Percentiles rank a stretch among this genome's conserved stretches.
phyloP scores from a whole-genome alignment of 2,113 vertebrate species.

The Pristiophorus japonicus region DNA sequence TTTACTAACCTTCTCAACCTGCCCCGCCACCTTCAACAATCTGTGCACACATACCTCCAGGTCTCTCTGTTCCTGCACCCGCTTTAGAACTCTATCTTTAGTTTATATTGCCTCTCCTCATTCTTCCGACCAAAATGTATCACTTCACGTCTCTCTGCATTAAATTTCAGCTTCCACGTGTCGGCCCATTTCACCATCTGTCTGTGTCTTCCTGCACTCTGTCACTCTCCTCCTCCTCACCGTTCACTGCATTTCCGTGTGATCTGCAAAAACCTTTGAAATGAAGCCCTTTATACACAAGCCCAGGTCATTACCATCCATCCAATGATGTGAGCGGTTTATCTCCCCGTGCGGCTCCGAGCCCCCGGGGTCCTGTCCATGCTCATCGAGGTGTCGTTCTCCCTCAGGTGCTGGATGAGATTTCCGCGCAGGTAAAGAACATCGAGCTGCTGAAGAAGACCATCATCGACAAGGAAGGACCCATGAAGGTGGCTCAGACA shows the following conservation, averaged over 20 bases:
- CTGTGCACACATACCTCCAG: not conserved
- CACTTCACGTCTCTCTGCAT: not conserved
- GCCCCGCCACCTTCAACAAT: not conserved
- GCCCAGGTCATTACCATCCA: not conserved
- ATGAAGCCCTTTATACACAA: not conserved
- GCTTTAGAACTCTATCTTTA: not conserved
- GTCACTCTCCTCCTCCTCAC: too few species aligned
- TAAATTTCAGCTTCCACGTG: not conserved
- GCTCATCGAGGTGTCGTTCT: constrained; percentile 1
- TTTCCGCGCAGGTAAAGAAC: constrained; percentile 67
- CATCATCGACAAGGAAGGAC: constrained; percentile 63
- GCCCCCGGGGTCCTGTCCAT: accelerated
- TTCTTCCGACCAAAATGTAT: not conserved
- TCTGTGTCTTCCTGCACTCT: not conserved
- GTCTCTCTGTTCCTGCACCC: not conserved
- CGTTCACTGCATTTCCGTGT: not conserved
- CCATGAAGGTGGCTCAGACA: constrained; percentile 63
- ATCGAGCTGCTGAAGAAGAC: constrained; percentile 62
- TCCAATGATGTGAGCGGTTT: not conserved
- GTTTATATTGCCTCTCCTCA: too few species aligned
- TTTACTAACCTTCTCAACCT: not conserved
- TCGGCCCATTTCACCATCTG: too few species aligned
- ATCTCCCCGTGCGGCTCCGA: not conserved
- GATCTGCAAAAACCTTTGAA: too few species aligned
- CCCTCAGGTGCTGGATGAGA: constrained; percentile 70